A percentile compares a stretch with the other conserved stretches of the same genome.
These are phyloP conservation scores for Stercorarius parasiticus DNA, from an alignment of 2,113 vertebrate genomes.

Conservation along the genomic window DNA sequence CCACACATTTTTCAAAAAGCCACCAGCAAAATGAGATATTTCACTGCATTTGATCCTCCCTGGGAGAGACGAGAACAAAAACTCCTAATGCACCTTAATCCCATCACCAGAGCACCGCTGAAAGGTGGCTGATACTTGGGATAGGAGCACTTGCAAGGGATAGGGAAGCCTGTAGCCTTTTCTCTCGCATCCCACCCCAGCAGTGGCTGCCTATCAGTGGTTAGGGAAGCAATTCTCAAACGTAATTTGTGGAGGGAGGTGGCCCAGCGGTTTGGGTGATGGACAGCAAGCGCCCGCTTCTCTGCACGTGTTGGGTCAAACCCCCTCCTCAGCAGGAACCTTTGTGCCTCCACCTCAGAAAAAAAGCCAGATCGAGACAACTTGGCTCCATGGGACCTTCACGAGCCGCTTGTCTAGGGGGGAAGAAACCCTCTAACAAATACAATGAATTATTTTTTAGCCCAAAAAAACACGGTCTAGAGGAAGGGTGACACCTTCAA, in stretches of 20 bases:
- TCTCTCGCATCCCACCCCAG: background rate
- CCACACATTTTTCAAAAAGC: conserved; percentile 50
- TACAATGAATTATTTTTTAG: background rate
- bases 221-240: background rate
- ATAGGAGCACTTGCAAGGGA: background rate
- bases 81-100: conserved; percentile 38
- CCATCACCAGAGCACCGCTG: conserved; percentile 28
- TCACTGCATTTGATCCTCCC: conserved; percentile 50
- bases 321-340: background rate
- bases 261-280: background rate
- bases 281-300: background rate
- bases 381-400: background rate
- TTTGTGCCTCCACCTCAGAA: background rate
- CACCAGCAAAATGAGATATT: conserved; percentile 48
- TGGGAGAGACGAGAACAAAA: conserved; percentile 53
- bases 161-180: background rate
- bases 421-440: background rate
- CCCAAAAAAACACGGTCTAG: background rate
- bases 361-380: background rate
- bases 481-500: background rate
- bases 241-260: background rate
- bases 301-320: background rate
- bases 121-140: conserved; percentile 28
- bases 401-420: background rate
- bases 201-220: background rate